Conservation (phyloP, 2,797 vertebrate genomes). For the Echeneis naucrates region DNA sequence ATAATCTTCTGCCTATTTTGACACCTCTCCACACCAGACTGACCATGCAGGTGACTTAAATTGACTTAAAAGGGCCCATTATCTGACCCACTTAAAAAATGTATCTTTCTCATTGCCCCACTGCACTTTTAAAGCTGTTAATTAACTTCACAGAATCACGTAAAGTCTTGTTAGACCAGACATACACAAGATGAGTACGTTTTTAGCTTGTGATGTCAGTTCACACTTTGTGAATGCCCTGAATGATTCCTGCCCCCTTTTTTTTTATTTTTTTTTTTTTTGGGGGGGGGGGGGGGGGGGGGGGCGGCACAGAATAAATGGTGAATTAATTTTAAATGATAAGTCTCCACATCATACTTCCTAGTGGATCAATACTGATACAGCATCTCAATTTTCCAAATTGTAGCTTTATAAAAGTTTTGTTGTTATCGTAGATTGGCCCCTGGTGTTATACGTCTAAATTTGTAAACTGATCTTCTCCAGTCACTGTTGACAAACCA, state of each 20-base stretch:
- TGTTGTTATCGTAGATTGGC: conserved; percentile 21
- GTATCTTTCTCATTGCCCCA: not conserved
- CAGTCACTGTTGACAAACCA: conserved; percentile 51
- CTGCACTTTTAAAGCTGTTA: not conserved
- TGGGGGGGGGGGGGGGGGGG: no score
- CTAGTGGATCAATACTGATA: conserved; percentile 18
- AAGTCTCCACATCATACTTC: not conserved
- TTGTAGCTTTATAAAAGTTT: conserved; percentile 19
- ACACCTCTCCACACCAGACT: conserved; percentile 51
- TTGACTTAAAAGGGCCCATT: conserved; percentile 7
- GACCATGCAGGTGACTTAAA: conserved; percentile 11
- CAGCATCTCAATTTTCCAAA: conserved; percentile 14
- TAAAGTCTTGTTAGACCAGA: not conserved
- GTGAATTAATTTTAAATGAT: conserved; percentile 3
- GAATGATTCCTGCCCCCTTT: not conserved
- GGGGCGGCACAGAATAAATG: no score
- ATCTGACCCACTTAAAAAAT: not conserved
- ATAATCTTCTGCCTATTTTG: conserved; percentile 30
- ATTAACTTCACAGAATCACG: not conserved
- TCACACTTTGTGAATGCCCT: not conserved
- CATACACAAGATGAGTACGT: not conserved
- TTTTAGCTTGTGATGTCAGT: not conserved
- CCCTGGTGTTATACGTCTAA: conserved; percentile 27
- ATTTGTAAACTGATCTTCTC: conserved; percentile 40
- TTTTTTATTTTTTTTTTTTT: no score